phyloP scores from a whole-genome alignment of 2,113 vertebrate species.

The Scytalopus superciliaris region DNA sequence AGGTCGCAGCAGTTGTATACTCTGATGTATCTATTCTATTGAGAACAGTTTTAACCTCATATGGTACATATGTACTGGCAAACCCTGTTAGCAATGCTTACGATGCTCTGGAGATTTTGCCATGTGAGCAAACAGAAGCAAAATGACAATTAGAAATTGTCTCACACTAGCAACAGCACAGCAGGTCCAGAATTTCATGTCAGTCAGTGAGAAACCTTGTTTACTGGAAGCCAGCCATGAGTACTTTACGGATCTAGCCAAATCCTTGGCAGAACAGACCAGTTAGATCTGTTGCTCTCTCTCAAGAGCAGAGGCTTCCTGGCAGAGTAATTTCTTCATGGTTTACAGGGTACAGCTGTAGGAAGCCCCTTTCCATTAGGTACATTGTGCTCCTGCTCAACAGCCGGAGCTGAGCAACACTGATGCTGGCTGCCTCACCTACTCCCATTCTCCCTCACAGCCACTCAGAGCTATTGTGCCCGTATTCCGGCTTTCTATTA shows the following conservation, averaged over 20 bases:
- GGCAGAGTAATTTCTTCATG: neutral
- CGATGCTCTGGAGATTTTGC: neutral
- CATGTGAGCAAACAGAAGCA: constrained; percentile 7
- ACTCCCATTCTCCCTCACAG: neutral
- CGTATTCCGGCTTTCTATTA: neutral
- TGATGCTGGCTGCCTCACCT: neutral
- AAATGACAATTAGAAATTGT: constrained; percentile 57
- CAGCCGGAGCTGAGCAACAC: neutral
- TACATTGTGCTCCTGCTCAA: neutral
- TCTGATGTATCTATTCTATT: neutral
- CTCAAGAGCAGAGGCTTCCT: neutral
- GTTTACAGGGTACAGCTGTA: neutral
- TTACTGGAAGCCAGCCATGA: constrained; percentile 32
- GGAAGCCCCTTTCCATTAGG: neutral
- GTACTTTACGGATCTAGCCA: constrained; percentile 12
- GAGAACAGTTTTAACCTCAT: constrained; percentile 14
- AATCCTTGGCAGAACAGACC: constrained; percentile 32
- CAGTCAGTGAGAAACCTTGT: constrained; percentile 45
- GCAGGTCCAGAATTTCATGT: constrained; percentile 41
- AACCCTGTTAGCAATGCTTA: neutral
- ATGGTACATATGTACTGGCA: neutral
- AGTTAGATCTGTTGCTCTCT: constrained; percentile 33
- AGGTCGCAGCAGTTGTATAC: neutral
- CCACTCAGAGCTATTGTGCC: neutral
- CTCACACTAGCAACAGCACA: constrained; percentile 17